Conservation (phyloP, 2,888 invertebrate genomes). For the Cataglyphis cursor region DNA sequence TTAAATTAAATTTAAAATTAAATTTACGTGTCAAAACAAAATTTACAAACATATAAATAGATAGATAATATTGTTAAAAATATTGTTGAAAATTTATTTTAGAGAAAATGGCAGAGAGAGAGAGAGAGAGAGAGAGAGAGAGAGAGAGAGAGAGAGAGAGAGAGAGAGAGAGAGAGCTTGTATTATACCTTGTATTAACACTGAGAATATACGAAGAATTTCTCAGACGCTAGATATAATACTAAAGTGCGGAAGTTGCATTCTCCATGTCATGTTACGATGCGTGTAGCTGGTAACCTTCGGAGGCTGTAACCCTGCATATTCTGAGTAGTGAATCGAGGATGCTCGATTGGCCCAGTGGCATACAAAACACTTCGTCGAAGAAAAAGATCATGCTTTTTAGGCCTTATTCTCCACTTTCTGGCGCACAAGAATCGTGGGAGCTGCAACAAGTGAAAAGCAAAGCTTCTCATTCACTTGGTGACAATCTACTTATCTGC, state of each 20-base stretch:
- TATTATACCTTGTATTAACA: neutral
- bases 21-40: conserved; percentile 9
- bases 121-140: too few relatives aligned
- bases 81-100: conserved; percentile 2
- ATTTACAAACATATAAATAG: neutral
- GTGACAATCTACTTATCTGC: conserved; percentile 34
- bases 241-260: conserved; percentile 27
- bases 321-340: conserved; percentile 74
- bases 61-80: neutral
- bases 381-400: conserved; percentile 80
- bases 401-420: conserved; percentile 86
- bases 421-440: conserved; percentile 60
- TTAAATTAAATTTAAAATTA: conserved; percentile 12
- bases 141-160: too few relatives aligned
- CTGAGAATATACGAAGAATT: neutral
- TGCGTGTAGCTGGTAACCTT: conserved; percentile 58
- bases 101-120: neutral
- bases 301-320: conserved; percentile 55
- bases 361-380: conserved; percentile 82
- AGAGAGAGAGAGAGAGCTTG: neutral
- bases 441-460: conserved; percentile 55
- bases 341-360: conserved; percentile 85
- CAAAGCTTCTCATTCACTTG: conserved; percentile 31
- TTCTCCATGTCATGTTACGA: conserved; percentile 15
- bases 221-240: neutral